Percentiles rank a stretch among this genome's conserved stretches.
phyloP scores from a whole-genome alignment of 2,797 vertebrate genomes.

The Artibeus lituratus region DNA sequence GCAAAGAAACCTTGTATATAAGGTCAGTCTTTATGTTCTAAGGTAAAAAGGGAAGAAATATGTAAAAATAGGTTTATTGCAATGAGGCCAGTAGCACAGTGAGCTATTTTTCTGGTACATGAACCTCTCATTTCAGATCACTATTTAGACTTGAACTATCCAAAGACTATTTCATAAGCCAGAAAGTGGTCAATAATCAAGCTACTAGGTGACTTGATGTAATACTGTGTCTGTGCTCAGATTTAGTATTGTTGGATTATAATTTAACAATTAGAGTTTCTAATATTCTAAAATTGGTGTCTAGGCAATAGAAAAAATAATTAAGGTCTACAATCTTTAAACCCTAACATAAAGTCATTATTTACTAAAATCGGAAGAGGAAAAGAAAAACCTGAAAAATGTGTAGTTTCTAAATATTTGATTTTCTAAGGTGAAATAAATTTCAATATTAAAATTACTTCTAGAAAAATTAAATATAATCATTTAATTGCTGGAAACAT shows the following conservation, averaged over 20 bases:
- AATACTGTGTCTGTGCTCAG: conserved; percentile 34
- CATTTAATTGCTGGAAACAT: not conserved
- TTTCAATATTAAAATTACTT: conserved; percentile 18
- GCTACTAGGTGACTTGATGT: not conserved
- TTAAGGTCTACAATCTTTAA: conserved; percentile 36
- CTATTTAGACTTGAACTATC: conserved; percentile 64
- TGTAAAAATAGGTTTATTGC: conserved; percentile 52
- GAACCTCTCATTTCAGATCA: conserved; percentile 60
- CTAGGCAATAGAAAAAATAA: conserved; percentile 39
- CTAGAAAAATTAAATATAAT: conserved; percentile 38
- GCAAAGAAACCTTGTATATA: conserved; percentile 58
- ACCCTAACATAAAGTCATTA: not conserved
- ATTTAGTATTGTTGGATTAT: conserved; percentile 38
- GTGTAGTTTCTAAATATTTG: conserved; percentile 16
- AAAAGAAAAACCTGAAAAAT: conserved; percentile 37
- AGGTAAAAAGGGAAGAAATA: conserved; percentile 64
- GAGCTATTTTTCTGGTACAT: conserved; percentile 55
- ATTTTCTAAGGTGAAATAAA: conserved; percentile 38
- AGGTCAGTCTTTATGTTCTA: conserved; percentile 65
- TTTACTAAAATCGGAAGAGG: conserved; percentile 40
- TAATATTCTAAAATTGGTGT: conserved; percentile 46
- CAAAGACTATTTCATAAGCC: not conserved
- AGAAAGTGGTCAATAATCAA: conserved; percentile 26
- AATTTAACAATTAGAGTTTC: conserved; percentile 29
- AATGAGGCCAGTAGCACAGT: not conserved